Evolutionary conservation across 2,888 invertebrate genomes (phyloP).

Genomic region (Andricus quercusramuli): DNA sequence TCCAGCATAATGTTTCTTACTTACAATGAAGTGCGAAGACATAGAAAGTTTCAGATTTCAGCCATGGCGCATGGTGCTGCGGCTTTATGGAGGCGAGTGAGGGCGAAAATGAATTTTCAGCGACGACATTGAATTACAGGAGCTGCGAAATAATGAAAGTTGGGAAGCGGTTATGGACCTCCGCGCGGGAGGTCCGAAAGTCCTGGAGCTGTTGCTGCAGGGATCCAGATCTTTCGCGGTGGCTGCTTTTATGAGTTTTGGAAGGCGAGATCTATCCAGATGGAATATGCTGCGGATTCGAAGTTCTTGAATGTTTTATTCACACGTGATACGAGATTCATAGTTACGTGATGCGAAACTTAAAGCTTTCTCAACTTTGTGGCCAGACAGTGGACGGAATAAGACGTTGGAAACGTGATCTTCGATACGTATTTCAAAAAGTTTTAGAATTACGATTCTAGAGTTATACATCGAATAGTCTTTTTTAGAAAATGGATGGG

Average conservation of each 20-base stretch:
- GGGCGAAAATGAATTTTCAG: slow-evolving; percentile 35
- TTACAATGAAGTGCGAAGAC: slow-evolving; percentile 24
- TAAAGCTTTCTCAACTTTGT: slow-evolving; percentile 37
- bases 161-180: slow-evolving; percentile 51
- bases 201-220: neutral
- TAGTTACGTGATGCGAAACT: slow-evolving; percentile 40
- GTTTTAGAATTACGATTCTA: neutral
- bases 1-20: slow-evolving; percentile 19
- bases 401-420: slow-evolving; percentile 22
- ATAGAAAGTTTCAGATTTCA: slow-evolving; percentile 37
- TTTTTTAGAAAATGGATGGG: neutral
- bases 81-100: slow-evolving; percentile 8
- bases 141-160: slow-evolving; percentile 40
- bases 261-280: slow-evolving; percentile 30
- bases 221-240: slow-evolving; percentile 20
- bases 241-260: slow-evolving; percentile 18
- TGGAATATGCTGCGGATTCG: slow-evolving; percentile 26
- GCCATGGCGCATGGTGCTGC: neutral
- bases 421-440: slow-evolving; percentile 17
- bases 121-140: slow-evolving; percentile 39
- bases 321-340: slow-evolving; percentile 41
- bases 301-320: slow-evolving; percentile 40
- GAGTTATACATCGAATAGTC: neutral
- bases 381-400: slow-evolving; percentile 40
- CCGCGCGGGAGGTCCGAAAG: slow-evolving; percentile 26